Conservation (phyloP, 2,888 invertebrate species). For the Microctonus aethiopoides region DNA sequence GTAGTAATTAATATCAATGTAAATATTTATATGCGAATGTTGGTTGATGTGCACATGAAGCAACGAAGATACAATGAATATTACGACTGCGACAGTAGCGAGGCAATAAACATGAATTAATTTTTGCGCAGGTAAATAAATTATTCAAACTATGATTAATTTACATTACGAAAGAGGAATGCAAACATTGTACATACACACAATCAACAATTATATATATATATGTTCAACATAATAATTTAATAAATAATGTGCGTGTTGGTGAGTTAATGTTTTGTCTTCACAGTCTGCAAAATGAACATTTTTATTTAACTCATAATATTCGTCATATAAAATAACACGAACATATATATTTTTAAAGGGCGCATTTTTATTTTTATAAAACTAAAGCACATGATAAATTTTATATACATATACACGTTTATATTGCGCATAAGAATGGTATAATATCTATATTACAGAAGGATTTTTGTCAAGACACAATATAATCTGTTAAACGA, state of each 20-base stretch:
- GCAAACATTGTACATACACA: background rate
- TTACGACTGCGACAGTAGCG: background rate
- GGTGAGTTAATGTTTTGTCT: background rate
- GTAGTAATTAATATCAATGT: no score
- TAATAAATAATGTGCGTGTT: background rate
- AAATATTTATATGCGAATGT: background rate
- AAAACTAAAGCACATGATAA: background rate
- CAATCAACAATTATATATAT: background rate
- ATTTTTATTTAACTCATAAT: background rate
- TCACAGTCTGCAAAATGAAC: background rate
- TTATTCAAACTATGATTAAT: slow-evolving; percentile 11
- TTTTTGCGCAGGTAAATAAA: slow-evolving; percentile 11
- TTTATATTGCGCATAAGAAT: no score
- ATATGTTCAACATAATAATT: background rate
- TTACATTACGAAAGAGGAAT: background rate
- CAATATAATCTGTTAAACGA: background rate
- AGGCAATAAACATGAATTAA: slow-evolving; percentile 4
- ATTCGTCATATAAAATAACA: no score
- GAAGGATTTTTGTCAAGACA: background rate
- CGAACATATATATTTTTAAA: background rate
- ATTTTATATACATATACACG: background rate
- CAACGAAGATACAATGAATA: background rate
- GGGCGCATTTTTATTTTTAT: background rate
- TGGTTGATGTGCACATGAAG: background rate
- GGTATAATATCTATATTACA: no score